Base-by-base conservation (phyloP, 2,113 vertebrate genomes). In the Corythornis vintsioides region DNA sequence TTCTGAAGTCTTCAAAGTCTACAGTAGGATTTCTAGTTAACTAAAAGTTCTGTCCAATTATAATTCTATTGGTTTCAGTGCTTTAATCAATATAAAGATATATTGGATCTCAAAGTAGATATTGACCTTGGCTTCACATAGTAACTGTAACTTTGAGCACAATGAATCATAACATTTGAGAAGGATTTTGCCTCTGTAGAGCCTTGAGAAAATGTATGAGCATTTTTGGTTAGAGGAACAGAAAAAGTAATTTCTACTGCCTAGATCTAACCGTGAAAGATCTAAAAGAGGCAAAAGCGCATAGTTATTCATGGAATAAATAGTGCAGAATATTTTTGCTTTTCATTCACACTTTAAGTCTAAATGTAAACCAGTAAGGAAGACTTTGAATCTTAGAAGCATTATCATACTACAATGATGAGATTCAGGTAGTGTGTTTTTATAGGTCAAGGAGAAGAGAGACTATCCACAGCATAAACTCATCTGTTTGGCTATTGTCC, bases 41-140 rank as follows among this genome's bases (percentile, higher is more conserved):
- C 59, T 88, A 20, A 82, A 89, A 70, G 67, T 74, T 69, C 59
- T 91, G 59, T 85, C n/a, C 67, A 95, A 83, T 88, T 95, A 81
- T 75, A 81, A 81, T 94, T 78, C 22, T 56, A 71, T 70, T 76
- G 45, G 90, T 95, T 89, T 87, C 48, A 63, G 28, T 59, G 43
- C 42, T 75, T 86, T 81, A 83, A 18, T 92, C 73, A 73, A 56
- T 95, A 86, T 63, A 29, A 90, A 91, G 48, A 69, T 87, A 1
- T 42, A 70, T 67, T 90, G 40, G 74, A 81, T 56, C 59, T 76
- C 55, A 65, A 14, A 22, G 24, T 81, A 82, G 71, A 40, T 91
- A 85, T 52, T 25, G 71, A 88, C 40, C 22, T 91, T 64, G 59
- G 33, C 38, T 93, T 93, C 56, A 29, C 11, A 74, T 53, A 77